Conservation (phyloP, 2,797 vertebrate genomes). For the Champsocephalus esox region DNA sequence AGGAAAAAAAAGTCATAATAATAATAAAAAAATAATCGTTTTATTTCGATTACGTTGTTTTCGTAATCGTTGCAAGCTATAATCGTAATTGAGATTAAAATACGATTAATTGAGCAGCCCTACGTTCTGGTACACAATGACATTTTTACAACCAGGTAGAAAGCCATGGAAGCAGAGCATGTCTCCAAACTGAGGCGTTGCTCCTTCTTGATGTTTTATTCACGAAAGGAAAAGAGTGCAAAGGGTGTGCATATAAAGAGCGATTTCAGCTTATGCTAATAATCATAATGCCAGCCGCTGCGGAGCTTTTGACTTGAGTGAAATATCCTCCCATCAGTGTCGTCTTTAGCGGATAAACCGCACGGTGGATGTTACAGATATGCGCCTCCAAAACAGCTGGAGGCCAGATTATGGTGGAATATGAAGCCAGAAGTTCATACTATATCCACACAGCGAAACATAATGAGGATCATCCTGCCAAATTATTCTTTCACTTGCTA, state of each 20-base stretch:
- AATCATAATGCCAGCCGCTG: slow-evolving; percentile 36
- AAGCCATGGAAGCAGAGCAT: slow-evolving; percentile 18
- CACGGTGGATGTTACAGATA: slow-evolving; percentile 22
- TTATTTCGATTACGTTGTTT: no score
- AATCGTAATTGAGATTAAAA: no score
- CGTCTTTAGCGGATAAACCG: slow-evolving; percentile 35
- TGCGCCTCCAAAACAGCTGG: slow-evolving; percentile 11
- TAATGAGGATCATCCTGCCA: slow-evolving; percentile 22
- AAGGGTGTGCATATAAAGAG: slow-evolving; percentile 40
- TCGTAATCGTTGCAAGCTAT: no score
- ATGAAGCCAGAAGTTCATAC: slow-evolving; percentile 9
- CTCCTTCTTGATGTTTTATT: slow-evolving; percentile 56
- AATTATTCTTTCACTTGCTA: slow-evolving; percentile 23
- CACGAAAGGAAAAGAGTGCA: slow-evolving; percentile 22
- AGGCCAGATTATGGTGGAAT: slow-evolving; percentile 31
- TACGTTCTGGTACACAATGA: neutral
- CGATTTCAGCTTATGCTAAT: slow-evolving; percentile 68
- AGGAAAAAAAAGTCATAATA: no score
- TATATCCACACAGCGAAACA: slow-evolving; percentile 3
- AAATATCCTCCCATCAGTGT: slow-evolving; percentile 34
- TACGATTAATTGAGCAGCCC: no score
- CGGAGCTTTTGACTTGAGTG: slow-evolving; percentile 42
- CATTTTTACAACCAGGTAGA: slow-evolving; percentile 8
- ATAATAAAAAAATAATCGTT: no score
- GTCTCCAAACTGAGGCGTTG: slow-evolving; percentile 23